Evolutionary conservation across 1,140 invertebrate species (phyloP).

Genomic region (Frieseomelitta varia): DNA sequence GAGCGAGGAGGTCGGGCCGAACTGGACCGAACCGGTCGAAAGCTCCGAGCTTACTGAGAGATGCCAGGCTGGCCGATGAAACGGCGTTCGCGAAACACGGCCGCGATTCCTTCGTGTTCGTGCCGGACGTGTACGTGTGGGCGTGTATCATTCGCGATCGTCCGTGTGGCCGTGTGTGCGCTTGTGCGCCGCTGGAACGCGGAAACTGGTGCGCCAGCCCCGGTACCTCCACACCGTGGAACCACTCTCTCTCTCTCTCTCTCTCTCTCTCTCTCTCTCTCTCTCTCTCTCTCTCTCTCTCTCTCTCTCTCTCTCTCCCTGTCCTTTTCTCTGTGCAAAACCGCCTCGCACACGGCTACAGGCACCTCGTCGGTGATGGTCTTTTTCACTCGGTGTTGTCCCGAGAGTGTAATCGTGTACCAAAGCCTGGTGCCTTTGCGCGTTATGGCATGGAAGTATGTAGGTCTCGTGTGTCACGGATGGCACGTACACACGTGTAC

Average conservation of each 20-base stretch:
- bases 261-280: not conserved
- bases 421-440: not conserved
- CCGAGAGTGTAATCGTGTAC: not conserved
- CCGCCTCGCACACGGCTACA: no score
- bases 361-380: not conserved
- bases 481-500: slow-evolving; percentile 4
- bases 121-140: not conserved
- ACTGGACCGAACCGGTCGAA: slow-evolving; percentile 64
- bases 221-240: slow-evolving; percentile 8
- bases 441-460: not conserved
- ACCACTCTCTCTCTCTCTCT: not conserved
- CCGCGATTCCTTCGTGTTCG: not conserved
- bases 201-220: slow-evolving; percentile 35
- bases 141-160: not conserved
- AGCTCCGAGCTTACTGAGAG: slow-evolving; percentile 75
- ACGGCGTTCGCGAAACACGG: slow-evolving; percentile 39
- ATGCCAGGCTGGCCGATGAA: slow-evolving; percentile 55
- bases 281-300: no score
- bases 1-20: no score
- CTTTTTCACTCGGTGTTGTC: slow-evolving; percentile 3
- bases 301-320: not conserved
- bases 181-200: slow-evolving; percentile 25
- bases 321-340: not conserved
- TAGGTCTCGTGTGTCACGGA: not conserved
- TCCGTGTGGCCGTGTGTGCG: not conserved